Base-by-base conservation (phyloP, 2,113 vertebrate genomes). In the Neotoma lepida region DNA sequence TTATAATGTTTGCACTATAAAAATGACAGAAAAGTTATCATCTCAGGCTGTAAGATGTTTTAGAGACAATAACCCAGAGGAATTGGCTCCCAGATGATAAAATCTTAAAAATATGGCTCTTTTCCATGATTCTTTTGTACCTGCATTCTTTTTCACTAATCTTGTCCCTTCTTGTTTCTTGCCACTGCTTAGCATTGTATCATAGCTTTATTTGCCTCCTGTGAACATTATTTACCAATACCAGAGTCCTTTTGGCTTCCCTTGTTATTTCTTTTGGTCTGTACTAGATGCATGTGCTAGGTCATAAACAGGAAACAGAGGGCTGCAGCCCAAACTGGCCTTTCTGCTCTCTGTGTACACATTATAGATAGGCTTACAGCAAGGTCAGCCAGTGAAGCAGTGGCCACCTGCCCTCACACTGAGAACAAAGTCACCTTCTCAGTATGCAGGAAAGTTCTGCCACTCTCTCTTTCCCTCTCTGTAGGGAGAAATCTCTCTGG, bases 351-450 rank as follows among this genome's bases (percentile, higher is more conserved):
- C 39, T 88, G 70, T 80, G 94, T 71, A 87, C 95, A 73, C 68
- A 89, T 96, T 96, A 64, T 35, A n/a, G 28, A 4, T 2, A 88
- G 90, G 12, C 33, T 96, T 95, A 89, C 88, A 97, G 88, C 44
- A 82, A 89, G 54, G 94, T 97, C 77, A 96, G 41, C 58, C 94
- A 63, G 0, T 0, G 92, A 30, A 82, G 64, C 76, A 89, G 30
- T 94, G 96, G 56, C 90, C 90, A 97, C 90, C 90, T 46, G 18
- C 35, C 97, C 81, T 97, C 95, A 95, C 80, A 96, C 92, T 92
- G 95, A 96, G 91, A 98, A 61, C 13, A 92, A 96, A 97, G 96
- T 93, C 96, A 97, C 82, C 80, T 95, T 90, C 82, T 1, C 3
- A 73, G 20, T 97, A 0, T 80, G 93, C 90, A 90, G 74, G 95